These are phyloP conservation scores for Toxostoma redivivum DNA, from an alignment of 2,113 vertebrate genomes.

Conservation along the genomic window DNA sequence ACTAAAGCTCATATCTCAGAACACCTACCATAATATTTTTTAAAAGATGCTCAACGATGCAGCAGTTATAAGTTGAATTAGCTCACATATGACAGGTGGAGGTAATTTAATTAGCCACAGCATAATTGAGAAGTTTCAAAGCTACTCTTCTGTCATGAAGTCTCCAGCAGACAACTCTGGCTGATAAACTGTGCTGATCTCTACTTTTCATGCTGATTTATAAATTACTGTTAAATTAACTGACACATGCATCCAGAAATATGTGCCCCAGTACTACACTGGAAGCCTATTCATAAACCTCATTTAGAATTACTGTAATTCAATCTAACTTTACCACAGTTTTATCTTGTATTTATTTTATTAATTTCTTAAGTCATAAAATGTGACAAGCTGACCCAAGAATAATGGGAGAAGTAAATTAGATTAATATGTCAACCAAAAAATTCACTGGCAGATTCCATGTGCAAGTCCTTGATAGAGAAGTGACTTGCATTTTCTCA, in stretches of 20 bases:
- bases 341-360: not conserved
- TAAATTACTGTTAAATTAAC: constrained; percentile 9
- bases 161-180: not conserved
- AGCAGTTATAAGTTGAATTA: not conserved
- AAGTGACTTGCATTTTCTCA: not conserved
- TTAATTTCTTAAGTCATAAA: not conserved
- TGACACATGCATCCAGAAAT: not conserved
- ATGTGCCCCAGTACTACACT: not conserved
- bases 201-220: not conserved
- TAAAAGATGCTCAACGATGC: not conserved
- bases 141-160: not conserved
- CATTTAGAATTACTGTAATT: not conserved
- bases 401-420: not conserved
- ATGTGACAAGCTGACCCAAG: not conserved
- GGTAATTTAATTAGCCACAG: not conserved
- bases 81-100: not conserved
- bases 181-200: not conserved
- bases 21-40: not conserved
- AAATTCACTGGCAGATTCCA: not conserved
- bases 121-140: not conserved
- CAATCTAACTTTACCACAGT: not conserved
- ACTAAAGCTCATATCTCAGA: not conserved
- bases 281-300: not conserved
- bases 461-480: not conserved
- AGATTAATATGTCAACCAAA: not conserved